These are phyloP conservation scores for Dysmachus trigonus DNA, from an alignment of 2,888 invertebrate species.

Conservation along the genomic window DNA sequence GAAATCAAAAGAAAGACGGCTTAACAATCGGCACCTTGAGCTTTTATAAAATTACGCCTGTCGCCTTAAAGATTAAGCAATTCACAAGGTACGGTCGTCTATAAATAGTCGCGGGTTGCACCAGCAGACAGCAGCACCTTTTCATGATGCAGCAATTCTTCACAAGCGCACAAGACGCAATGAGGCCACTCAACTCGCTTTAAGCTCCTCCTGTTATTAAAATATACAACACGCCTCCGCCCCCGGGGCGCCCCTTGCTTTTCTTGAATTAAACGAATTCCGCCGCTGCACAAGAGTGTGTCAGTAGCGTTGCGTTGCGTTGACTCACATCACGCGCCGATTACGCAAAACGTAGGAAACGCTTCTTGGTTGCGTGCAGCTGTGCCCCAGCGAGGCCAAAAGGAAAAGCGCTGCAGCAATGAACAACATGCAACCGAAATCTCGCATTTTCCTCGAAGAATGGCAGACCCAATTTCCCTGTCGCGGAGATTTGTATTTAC, in stretches of 20 bases:
- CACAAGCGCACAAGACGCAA: background rate
- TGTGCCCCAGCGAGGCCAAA: background rate
- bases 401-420: background rate
- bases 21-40: background rate
- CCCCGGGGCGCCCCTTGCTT: background rate
- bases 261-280: background rate
- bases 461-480: background rate
- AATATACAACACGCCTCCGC: background rate
- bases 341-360: background rate
- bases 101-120: background rate
- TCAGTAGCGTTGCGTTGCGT: background rate
- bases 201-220: background rate
- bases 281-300: background rate
- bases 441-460: background rate
- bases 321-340: background rate
- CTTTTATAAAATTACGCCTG: background rate
- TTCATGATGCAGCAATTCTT: background rate
- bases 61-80: background rate
- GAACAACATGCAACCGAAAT: background rate
- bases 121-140: background rate
- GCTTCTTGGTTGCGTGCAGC: background rate
- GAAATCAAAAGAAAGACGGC: background rate
- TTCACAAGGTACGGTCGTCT: background rate
- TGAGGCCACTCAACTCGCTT: background rate
- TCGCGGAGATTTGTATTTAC: background rate